A percentile compares a stretch with the other conserved stretches of the same genome.
Evolutionary conservation across 2,797 vertebrate genomes (phyloP).

Genomic region (Sebastes taczanowskii): DNA sequence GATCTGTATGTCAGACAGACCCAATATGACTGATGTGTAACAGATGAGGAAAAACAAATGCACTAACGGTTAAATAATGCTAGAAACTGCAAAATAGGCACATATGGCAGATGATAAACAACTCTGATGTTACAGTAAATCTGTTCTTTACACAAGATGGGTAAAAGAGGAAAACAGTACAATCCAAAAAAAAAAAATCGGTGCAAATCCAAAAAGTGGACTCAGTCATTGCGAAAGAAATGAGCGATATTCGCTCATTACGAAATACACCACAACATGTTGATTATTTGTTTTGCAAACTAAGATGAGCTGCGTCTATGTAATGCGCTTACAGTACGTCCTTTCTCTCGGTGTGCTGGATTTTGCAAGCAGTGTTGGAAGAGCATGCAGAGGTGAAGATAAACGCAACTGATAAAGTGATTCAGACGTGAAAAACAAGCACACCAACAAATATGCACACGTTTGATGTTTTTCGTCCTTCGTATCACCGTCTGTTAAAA

Average conservation of each 20-base stretch:
- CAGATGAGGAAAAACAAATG: slow-evolving; percentile 25
- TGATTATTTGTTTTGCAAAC: slow-evolving; percentile 36
- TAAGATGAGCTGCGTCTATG: slow-evolving; percentile 2
- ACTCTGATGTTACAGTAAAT: slow-evolving; percentile 37
- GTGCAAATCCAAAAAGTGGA: slow-evolving; percentile 52
- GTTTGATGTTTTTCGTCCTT: slow-evolving; percentile 15
- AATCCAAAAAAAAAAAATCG: slow-evolving; percentile 19
- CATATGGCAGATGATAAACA: slow-evolving; percentile 70
- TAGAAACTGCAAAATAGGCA: slow-evolving; percentile 76
- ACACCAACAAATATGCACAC: slow-evolving; percentile 16
- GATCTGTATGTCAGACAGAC: slow-evolving; percentile 23
- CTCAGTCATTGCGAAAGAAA: background rate
- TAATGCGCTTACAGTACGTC: background rate
- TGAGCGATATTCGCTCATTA: background rate
- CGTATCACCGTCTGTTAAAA: background rate
- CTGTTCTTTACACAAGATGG: slow-evolving; percentile 28
- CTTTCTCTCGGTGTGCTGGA: slow-evolving; percentile 8
- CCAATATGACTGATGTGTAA: slow-evolving; percentile 42
- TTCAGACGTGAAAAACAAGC: background rate
- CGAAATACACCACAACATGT: slow-evolving; percentile 12
- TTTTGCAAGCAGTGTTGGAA: slow-evolving; percentile 8
- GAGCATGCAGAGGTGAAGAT: slow-evolving; percentile 56
- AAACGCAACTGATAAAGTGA: slow-evolving; percentile 8
- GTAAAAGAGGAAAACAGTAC: background rate
- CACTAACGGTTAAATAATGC: slow-evolving; percentile 22